These are phyloP conservation scores for Shinisaurus crocodilurus DNA, from an alignment of 2,113 vertebrate species.

Conservation along the genomic window DNA sequence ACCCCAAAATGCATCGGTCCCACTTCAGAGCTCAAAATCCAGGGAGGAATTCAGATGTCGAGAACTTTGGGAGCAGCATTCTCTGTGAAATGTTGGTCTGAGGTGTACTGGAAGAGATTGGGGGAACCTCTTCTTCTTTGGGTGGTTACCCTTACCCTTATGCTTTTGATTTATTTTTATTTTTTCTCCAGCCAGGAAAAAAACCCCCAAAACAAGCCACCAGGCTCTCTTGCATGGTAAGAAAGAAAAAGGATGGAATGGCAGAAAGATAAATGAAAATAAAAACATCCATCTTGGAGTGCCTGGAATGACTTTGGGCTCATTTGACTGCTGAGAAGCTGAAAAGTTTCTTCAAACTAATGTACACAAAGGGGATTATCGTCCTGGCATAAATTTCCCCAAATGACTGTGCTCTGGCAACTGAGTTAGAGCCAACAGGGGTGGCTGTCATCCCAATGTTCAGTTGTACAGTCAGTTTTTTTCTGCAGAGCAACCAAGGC, in stretches of 20 bases:
- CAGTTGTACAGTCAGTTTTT: neutral
- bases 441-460: fast-evolving
- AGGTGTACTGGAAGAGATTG: too few species aligned
- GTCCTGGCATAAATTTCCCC: neutral
- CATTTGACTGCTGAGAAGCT: neutral
- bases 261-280: neutral
- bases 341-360: neutral
- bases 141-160: too few species aligned
- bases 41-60: too few species aligned
- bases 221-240: too few species aligned
- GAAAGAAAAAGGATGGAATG: neutral
- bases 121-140: too few species aligned
- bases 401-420: neutral
- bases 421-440: conserved; percentile 4
- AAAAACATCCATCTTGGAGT: neutral
- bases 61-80: too few species aligned
- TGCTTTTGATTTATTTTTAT: neutral
- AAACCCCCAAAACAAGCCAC: too few species aligned
- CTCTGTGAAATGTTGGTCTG: too few species aligned
- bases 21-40: too few species aligned
- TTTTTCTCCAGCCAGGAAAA: neutral
- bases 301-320: neutral
- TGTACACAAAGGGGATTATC: fast-evolving
- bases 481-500: neutral
- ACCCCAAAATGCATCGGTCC: too few species aligned